Conservation (phyloP, 2,797 vertebrate genomes). For the Pipistrellus kuhlii region DNA sequence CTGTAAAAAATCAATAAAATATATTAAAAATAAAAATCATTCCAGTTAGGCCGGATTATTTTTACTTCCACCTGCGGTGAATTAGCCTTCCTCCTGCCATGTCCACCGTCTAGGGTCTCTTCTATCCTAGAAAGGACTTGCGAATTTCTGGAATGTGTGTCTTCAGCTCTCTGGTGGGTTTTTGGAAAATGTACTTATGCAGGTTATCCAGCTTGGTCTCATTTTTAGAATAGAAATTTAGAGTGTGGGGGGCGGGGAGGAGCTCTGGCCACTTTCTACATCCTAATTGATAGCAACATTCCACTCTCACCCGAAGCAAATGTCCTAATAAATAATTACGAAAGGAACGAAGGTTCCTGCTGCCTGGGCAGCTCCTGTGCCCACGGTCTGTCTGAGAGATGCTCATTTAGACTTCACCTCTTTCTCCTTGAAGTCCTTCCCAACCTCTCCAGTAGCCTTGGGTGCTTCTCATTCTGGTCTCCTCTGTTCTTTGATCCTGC, state of each 20-base stretch:
- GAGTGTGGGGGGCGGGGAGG: accelerated
- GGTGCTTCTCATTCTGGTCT: slow-evolving; percentile 24
- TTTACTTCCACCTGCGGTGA: background rate
- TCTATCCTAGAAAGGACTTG: background rate
- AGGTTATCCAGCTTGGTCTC: background rate
- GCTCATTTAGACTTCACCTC: background rate
- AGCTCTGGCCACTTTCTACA: background rate
- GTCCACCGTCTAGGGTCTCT: background rate
- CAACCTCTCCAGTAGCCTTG: slow-evolving; percentile 27
- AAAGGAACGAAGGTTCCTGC: background rate
- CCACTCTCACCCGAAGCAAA: slow-evolving; percentile 25
- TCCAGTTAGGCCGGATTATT: background rate
- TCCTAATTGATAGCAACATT: slow-evolving; percentile 6
- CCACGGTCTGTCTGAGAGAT: background rate
- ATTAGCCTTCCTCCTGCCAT: background rate
- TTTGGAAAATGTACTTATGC: background rate
- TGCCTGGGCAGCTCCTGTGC: background rate
- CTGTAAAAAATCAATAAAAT: too few species aligned
- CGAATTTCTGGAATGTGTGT: background rate
- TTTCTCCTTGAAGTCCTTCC: slow-evolving; percentile 59
- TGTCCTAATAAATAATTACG: slow-evolving; percentile 48
- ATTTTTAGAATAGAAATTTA: background rate
- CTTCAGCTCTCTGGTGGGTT: background rate
- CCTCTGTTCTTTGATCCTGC: slow-evolving; percentile 69
- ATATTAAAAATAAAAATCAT: background rate